These are phyloP conservation scores for Oncorhynchus keta DNA, from an alignment of 2,113 vertebrate genomes.

Conservation along the genomic window DNA sequence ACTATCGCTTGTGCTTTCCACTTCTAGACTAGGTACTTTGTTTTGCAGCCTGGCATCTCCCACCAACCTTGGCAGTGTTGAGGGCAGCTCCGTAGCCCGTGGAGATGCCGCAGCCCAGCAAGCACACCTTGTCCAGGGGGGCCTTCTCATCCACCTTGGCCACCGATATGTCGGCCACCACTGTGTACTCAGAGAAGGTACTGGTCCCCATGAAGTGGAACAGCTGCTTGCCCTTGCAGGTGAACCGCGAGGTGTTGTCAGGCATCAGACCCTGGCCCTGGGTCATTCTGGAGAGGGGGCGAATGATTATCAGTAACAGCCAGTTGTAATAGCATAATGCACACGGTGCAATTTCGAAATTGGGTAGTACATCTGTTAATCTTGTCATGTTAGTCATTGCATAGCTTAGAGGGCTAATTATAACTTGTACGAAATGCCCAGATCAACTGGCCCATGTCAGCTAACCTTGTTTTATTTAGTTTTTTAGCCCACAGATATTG, in stretches of 20 bases:
- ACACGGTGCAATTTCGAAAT: no score
- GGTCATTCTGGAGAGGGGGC: slow-evolving; percentile 59
- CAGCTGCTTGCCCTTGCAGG: slow-evolving; percentile 78
- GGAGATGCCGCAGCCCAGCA: slow-evolving; percentile 79
- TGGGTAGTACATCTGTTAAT: no score
- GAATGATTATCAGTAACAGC: no score
- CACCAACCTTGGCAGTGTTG: slow-evolving; percentile 77
- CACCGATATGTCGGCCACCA: slow-evolving; percentile 79
- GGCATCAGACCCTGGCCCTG: slow-evolving; percentile 83
- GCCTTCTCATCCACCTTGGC: slow-evolving; percentile 73
- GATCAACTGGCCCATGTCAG: no score
- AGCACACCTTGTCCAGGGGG: slow-evolving; percentile 79
- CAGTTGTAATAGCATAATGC: no score
- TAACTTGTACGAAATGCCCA: no score
- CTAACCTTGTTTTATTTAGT: no score
- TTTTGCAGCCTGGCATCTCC: background rate
- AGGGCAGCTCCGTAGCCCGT: slow-evolving; percentile 80
- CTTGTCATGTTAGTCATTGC: no score
- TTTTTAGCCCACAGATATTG: no score
- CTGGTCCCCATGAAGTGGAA: slow-evolving; percentile 81
- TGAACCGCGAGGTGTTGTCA: slow-evolving; percentile 84
- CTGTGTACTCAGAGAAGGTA: slow-evolving; percentile 82
- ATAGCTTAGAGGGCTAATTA: no score
- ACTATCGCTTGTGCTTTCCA: no score
- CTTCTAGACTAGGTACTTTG: background rate